A percentile compares a stretch with the other conserved stretches of the same genome.
Evolutionary conservation across 2,888 invertebrate species (phyloP).

Genomic region (Ophion ellenae): DNA sequence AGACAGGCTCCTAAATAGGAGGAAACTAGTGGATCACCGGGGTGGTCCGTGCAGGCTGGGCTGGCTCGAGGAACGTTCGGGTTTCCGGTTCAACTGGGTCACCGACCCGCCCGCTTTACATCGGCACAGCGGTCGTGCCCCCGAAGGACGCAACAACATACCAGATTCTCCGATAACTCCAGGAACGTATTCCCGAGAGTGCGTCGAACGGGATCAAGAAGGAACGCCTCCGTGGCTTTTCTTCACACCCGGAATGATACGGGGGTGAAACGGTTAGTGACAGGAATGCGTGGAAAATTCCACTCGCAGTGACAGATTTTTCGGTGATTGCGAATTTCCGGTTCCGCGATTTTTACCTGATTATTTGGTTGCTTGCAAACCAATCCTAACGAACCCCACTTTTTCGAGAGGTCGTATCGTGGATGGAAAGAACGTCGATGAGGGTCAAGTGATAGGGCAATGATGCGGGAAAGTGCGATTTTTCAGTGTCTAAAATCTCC

Average conservation of each 20-base stretch:
- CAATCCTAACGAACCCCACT: neutral
- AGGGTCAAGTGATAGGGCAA: slow-evolving; percentile 20
- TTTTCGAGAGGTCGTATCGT: neutral
- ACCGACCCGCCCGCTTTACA: slow-evolving; percentile 55
- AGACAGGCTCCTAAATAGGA: slow-evolving; percentile 9
- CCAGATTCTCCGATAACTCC: slow-evolving; percentile 43
- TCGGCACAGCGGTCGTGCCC: slow-evolving; percentile 44
- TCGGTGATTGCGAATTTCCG: neutral
- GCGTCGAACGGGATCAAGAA: too few relatives aligned
- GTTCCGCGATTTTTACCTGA: neutral
- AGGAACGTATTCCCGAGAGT: neutral
- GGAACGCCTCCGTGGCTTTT: too few relatives aligned
- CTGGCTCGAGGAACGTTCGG: slow-evolving; percentile 11
- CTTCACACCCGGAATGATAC: neutral
- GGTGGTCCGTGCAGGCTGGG: slow-evolving; percentile 33
- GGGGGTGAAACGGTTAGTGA: neutral
- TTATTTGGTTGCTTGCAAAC: too few relatives aligned
- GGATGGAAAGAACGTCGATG: neutral
- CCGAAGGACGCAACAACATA: slow-evolving; percentile 30
- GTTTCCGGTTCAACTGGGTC: slow-evolving; percentile 58
- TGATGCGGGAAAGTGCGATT: slow-evolving; percentile 7
- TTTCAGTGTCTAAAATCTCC: neutral
- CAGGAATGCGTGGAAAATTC: neutral
- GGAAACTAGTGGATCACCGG: slow-evolving; percentile 43
- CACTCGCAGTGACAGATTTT: neutral